phyloP scores from a whole-genome alignment of 2,888 invertebrate genomes.

The Dicranocentrus wangi region DNA sequence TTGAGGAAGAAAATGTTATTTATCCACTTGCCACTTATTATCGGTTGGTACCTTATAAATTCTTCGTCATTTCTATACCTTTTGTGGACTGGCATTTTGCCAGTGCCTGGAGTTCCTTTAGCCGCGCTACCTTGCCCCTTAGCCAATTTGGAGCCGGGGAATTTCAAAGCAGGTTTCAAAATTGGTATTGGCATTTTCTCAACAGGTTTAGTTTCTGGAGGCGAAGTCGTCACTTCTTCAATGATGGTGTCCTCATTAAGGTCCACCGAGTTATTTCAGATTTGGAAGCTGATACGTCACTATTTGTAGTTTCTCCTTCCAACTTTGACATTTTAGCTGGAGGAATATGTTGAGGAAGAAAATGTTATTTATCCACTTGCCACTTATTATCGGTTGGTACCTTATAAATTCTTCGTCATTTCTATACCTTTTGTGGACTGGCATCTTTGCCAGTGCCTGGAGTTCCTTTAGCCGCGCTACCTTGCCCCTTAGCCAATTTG shows the following conservation, averaged over 20 bases:
- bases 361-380: no score
- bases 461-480: neutral
- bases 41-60: no score
- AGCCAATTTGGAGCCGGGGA: neutral
- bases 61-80: conserved; percentile 15
- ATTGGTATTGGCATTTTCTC: conserved; percentile 46
- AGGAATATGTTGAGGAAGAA: no score
- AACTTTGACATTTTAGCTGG: conserved; percentile 48
- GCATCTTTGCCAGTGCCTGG: neutral
- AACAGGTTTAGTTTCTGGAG: conserved; percentile 19
- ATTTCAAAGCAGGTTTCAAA: conserved; percentile 53
- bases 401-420: no score
- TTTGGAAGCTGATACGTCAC: no score
- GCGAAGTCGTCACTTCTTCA: conserved; percentile 56
- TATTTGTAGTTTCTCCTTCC: no score
- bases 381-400: no score
- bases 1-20: no score
- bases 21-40: no score
- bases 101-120: neutral
- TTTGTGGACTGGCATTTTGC: conserved; percentile 22
- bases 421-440: conserved; percentile 42
- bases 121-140: neutral
- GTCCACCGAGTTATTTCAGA: conserved; percentile 47
- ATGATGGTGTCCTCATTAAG: conserved; percentile 66
- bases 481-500: neutral